phyloP scores from a whole-genome alignment of 2,113 vertebrate genomes.

The Chiloscyllium plagiosum region DNA sequence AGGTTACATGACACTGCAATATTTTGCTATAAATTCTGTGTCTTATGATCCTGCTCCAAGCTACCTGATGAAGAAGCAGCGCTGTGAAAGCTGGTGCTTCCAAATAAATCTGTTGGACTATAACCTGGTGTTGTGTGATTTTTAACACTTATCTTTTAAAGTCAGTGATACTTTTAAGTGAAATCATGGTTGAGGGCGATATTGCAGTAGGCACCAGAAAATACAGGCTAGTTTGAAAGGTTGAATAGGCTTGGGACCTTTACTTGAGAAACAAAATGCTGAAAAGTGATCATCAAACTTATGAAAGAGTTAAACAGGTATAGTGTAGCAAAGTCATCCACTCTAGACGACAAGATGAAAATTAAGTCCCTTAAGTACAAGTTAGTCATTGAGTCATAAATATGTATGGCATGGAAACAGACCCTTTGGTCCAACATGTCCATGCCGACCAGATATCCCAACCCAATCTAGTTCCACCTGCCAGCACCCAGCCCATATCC shows the following conservation, averaged over 20 bases:
- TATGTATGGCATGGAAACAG: too few relatives aligned
- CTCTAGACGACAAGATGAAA: neutral
- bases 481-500: too few relatives aligned
- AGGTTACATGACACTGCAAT: too few relatives aligned
- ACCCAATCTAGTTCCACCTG: too few relatives aligned
- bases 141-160: neutral
- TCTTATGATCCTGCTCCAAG: too few relatives aligned
- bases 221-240: neutral
- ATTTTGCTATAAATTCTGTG: too few relatives aligned
- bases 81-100: too few relatives aligned
- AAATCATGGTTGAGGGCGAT: neutral
- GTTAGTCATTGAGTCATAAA: neutral
- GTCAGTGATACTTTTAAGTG: neutral
- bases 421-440: too few relatives aligned
- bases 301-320: neutral
- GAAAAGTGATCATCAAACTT: neutral
- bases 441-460: too few relatives aligned
- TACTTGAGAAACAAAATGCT: neutral
- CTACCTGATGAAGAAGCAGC: too few relatives aligned
- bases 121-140: too few relatives aligned
- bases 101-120: too few relatives aligned
- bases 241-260: neutral
- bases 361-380: neutral
- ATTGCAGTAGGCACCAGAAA: neutral
- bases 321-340: neutral